Percentiles rank a stretch among this genome's conserved stretches.
Conservation (phyloP, 2,113 vertebrate genomes). For the Lepisosteus oculatus region DNA sequence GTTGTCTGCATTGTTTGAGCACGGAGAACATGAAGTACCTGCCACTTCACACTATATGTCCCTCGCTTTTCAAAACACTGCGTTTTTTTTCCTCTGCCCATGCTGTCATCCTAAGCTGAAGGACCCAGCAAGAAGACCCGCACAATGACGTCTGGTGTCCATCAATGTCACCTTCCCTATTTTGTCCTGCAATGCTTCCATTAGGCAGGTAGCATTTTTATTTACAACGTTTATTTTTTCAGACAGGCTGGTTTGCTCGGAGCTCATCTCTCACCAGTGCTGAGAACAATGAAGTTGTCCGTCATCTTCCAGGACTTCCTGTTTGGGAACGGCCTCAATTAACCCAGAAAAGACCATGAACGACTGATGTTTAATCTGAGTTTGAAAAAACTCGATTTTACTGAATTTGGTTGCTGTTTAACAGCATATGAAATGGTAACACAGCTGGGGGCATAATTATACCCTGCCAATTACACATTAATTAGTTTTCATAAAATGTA, state of each 20-base stretch:
- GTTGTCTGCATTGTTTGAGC: neutral
- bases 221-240: neutral
- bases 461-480: no score
- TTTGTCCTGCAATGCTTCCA: neutral
- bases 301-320: no score
- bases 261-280: neutral
- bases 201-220: neutral
- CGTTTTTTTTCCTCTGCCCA: neutral
- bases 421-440: no score
- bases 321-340: no score
- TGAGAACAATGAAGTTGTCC: neutral
- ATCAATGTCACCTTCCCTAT: neutral
- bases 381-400: no score
- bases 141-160: neutral
- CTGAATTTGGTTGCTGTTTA: no score
- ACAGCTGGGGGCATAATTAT: no score
- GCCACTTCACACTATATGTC: neutral
- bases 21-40: neutral
- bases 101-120: neutral
- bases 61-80: neutral
- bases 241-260: no score
- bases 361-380: no score
- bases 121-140: neutral
- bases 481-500: no score
- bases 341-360: no score